phyloP scores from a whole-genome alignment of 2,797 vertebrate species.

The Eurystomus glaucurus region DNA sequence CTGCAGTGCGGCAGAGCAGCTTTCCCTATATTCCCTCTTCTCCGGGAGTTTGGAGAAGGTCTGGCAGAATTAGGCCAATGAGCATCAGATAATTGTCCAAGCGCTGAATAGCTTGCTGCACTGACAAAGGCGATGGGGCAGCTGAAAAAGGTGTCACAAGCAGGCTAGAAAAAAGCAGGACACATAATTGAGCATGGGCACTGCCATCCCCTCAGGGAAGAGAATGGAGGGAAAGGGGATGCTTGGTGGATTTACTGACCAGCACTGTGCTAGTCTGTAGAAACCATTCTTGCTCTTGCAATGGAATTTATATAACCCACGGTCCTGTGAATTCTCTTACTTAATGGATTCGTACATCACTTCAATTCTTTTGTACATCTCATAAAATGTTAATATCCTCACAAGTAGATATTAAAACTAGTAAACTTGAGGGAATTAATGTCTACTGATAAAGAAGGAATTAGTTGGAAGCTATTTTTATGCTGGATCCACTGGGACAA shows the following conservation, averaged over 20 bases:
- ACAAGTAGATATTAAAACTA: background rate
- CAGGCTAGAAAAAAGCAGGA: background rate
- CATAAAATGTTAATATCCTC: background rate
- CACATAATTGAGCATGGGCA: background rate
- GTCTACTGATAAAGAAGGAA: slow-evolving; percentile 14
- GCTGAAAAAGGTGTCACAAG: background rate
- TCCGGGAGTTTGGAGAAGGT: background rate
- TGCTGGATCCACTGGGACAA: background rate
- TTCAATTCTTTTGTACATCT: background rate
- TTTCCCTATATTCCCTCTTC: background rate
- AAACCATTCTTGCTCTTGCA: background rate
- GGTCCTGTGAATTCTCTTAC: background rate
- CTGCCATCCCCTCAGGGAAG: background rate
- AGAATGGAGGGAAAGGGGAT: background rate
- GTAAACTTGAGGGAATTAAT: slow-evolving; percentile 20
- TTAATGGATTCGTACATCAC: rapidly evolving
- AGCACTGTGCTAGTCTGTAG: background rate
- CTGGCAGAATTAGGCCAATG: slow-evolving; percentile 68
- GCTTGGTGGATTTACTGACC: background rate
- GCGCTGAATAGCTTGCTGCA: background rate
- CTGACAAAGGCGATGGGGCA: slow-evolving; percentile 31
- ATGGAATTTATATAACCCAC: background rate
- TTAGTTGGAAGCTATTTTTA: slow-evolving; percentile 56
- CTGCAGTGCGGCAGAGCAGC: background rate
- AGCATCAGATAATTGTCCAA: slow-evolving; percentile 56